Base-by-base conservation (phyloP, 2,113 vertebrate species). In the Carollia perspicillata region DNA sequence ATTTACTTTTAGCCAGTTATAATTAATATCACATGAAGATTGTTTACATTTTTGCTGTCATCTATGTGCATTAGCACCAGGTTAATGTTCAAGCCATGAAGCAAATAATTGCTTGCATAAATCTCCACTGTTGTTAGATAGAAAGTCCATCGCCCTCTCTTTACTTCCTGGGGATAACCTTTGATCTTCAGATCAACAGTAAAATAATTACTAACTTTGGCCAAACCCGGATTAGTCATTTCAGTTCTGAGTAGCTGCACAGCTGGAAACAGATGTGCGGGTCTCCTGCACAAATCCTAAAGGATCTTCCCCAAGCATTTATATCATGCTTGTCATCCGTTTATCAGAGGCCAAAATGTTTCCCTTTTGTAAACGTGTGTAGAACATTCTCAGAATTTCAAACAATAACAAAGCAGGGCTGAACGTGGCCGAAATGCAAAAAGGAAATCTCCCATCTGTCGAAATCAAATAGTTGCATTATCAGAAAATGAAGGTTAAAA, bases 361-460 rank as follows among this genome's bases (percentile, higher is more conserved):
- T 97, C 98, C 96, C 98, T 96, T 96, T 96, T 97, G 98, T 96
- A 99, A 98, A 98, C 97, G 98, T 98, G 98, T 98, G 97, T 99
- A 98, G 99, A 99, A 99, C 98, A 99, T 98, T 98, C 97, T 97
- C 97, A 98, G 97, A 98, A 98, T 98, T 98, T 98, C 97, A 99
- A 99, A 99, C 98, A 99, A 98, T 99, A 99, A 99, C 97, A 98
- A 97, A 98, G 97, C 97, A 96, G 96, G 95, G 88, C 49, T 83
- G 80, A 92, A 94, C 69, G 80, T 96, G 55, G 68, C 94, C 94
- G n/a, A 92, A 98, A 97, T 65, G 74, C 89, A 97, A 95, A 95
- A 77, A 93, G 93, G 97, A 98, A 97, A 90, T 95, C 22, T 98
- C 94, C 96, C 98, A 99, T 98, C 98, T 99, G 98, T 97, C 78